Percentiles rank a stretch among this genome's conserved stretches.
phyloP scores from a whole-genome alignment of 1,140 invertebrate genomes.

The Heliconius hewitsoni region DNA sequence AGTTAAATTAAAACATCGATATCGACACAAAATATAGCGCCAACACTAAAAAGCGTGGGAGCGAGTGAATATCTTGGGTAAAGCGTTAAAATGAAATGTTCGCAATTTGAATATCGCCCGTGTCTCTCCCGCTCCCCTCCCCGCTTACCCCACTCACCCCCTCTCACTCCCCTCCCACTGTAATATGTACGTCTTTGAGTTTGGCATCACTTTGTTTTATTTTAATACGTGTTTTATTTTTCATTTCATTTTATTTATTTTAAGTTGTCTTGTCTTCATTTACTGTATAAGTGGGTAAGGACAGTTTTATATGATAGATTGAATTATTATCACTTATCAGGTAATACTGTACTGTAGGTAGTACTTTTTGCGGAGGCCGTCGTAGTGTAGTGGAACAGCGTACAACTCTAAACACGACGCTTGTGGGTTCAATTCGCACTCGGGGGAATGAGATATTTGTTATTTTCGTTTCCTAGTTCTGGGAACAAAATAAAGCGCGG shows the following conservation, averaged over 20 bases:
- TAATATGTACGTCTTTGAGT: slow-evolving; percentile 14
- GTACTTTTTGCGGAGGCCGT: no score
- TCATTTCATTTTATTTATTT: background rate
- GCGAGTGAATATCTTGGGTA: slow-evolving; percentile 76
- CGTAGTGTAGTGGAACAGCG: no score
- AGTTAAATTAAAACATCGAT: background rate
- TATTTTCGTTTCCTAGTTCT: no score
- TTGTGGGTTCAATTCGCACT: no score
- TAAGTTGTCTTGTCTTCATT: background rate
- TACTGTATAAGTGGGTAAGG: background rate
- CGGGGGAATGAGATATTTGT: no score
- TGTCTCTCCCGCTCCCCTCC: slow-evolving; percentile 6
- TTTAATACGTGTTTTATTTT: slow-evolving; percentile 3
- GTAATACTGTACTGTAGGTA: no score
- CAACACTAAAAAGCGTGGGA: slow-evolving; percentile 65
- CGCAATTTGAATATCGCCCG: slow-evolving; percentile 78
- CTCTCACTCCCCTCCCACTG: background rate
- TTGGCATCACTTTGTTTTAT: slow-evolving; percentile 14
- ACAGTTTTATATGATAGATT: background rate
- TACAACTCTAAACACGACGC: no score
- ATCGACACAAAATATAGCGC: slow-evolving; percentile 11
- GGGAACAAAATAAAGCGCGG: no score
- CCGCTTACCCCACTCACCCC: slow-evolving; percentile 26
- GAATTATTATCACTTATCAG: background rate
- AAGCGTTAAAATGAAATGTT: slow-evolving; percentile 81